These are phyloP conservation scores for Hippocampus guttulatus DNA, from an alignment of 2,113 vertebrate genomes.

Conservation along the genomic window DNA sequence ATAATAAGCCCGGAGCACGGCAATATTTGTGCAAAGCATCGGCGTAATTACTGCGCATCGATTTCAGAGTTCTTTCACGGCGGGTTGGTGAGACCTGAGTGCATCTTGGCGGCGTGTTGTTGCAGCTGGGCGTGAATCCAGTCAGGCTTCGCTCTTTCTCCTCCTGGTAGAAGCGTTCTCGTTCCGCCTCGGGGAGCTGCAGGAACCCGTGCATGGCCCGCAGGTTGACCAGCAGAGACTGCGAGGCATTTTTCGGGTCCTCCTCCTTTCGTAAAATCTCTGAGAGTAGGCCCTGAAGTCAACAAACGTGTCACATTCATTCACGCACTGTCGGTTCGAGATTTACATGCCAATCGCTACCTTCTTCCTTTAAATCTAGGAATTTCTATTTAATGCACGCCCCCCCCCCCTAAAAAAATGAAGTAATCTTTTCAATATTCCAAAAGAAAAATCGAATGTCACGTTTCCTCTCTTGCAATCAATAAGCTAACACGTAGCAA, in stretches of 20 bases:
- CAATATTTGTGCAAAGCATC: neutral
- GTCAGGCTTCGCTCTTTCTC: slow-evolving; percentile 95
- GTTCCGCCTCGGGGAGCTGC: slow-evolving; percentile 90
- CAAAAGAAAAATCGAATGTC: neutral
- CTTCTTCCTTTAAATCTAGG: neutral
- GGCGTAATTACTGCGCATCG: neutral
- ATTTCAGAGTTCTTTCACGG: neutral
- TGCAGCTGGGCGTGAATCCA: slow-evolving; percentile 85
- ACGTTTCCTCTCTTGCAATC: neutral
- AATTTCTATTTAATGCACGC: neutral
- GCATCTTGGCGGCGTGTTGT: slow-evolving; percentile 84
- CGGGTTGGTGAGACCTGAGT: slow-evolving; percentile 75
- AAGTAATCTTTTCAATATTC: neutral
- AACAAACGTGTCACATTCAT: slow-evolving; percentile 10
- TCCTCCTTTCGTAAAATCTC: slow-evolving; percentile 98
- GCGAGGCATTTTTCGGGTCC: slow-evolving; percentile 94
- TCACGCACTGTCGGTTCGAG: neutral
- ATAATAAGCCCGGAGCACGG: neutral
- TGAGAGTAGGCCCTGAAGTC: slow-evolving; percentile 87
- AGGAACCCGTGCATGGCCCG: slow-evolving; percentile 97
- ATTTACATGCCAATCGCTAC: neutral
- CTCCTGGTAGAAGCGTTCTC: slow-evolving; percentile 96
- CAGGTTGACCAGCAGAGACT: slow-evolving; percentile 96
- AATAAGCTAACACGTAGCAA: neutral
- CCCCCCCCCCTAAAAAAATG: no score